Conservation (phyloP, 2,888 invertebrate genomes). For the Idaea dimidiata region DNA sequence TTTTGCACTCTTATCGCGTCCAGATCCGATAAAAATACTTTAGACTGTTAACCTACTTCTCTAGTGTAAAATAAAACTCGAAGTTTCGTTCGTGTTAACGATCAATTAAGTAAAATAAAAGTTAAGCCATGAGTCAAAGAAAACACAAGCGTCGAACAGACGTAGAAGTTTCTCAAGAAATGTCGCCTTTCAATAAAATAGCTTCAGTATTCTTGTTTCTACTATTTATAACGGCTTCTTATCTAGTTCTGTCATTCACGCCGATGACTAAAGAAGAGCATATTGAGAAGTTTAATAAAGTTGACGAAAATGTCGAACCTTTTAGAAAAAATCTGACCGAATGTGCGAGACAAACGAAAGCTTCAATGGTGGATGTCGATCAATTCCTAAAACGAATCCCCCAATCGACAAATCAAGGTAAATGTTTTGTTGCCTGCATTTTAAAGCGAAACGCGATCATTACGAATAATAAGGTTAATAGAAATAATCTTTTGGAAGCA, state of each 20-base stretch:
- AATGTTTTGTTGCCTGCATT: slow-evolving; percentile 73
- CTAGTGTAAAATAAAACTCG: slow-evolving; percentile 22
- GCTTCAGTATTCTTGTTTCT: slow-evolving; percentile 36
- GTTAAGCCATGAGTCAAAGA: slow-evolving; percentile 27
- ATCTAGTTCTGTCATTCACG: slow-evolving; percentile 50
- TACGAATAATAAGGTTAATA: slow-evolving; percentile 57
- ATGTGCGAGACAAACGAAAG: slow-evolving; percentile 67
- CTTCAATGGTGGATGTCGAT: slow-evolving; percentile 60
- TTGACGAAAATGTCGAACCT: slow-evolving; percentile 61
- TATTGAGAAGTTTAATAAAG: slow-evolving; percentile 48
- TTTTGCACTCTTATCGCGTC: not conserved
- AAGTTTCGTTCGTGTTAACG: slow-evolving; percentile 35
- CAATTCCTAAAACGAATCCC: slow-evolving; percentile 65
- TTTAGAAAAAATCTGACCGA: slow-evolving; percentile 66
- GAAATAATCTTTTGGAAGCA: slow-evolving; percentile 51
- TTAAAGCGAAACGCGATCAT: slow-evolving; percentile 64
- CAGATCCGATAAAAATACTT: not conserved
- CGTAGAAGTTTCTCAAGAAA: slow-evolving; percentile 31
- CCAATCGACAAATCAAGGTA: slow-evolving; percentile 57
- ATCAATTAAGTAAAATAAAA: slow-evolving; percentile 46
- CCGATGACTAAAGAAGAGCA: slow-evolving; percentile 66
- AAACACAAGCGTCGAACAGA: slow-evolving; percentile 33
- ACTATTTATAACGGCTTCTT: slow-evolving; percentile 40
- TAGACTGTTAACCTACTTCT: slow-evolving; percentile 21
- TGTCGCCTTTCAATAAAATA: slow-evolving; percentile 27